Percentiles rank a stretch among this genome's conserved stretches.
Evolutionary conservation across 2,113 vertebrate genomes (phyloP).

Genomic region (Plecotus auritus): DNA sequence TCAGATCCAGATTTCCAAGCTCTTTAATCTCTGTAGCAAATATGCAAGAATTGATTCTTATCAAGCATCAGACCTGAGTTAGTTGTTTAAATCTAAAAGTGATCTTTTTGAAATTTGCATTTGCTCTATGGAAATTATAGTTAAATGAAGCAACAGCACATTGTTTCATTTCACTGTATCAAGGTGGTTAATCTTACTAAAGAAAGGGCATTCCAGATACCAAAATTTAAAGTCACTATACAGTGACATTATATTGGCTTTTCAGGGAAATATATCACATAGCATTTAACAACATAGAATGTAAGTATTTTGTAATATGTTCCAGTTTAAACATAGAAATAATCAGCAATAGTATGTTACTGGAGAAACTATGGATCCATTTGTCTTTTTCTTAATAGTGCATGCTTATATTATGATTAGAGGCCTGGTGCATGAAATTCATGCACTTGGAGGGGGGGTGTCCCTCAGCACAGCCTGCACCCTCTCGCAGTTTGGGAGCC

Average conservation of each 20-base stretch:
- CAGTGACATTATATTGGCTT: neutral
- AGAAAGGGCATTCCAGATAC: neutral
- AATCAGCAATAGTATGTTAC: neutral
- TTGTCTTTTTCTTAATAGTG: neutral
- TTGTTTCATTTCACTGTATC: neutral
- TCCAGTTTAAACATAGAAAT: neutral
- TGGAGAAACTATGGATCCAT: neutral
- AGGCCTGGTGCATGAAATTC: too few species aligned
- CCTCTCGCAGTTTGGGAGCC: too few species aligned
- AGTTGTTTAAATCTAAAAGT: neutral
- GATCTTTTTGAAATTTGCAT: constrained; percentile 26
- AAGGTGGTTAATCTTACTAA: constrained; percentile 14
- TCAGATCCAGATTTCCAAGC: neutral
- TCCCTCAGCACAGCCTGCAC: too few species aligned
- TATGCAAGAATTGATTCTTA: constrained; percentile 6
- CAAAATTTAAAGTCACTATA: neutral
- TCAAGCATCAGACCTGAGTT: neutral
- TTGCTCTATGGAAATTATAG: neutral
- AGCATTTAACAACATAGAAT: neutral
- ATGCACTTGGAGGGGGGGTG: too few species aligned
- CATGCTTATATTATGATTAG: neutral
- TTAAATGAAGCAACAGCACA: neutral
- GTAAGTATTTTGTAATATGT: neutral
- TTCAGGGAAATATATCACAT: neutral
- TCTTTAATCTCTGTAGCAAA: constrained; percentile 6